phyloP scores from a whole-genome alignment of 37 sponge, comb jelly and placozoan species.

The Petrosia ficiformis region DNA sequence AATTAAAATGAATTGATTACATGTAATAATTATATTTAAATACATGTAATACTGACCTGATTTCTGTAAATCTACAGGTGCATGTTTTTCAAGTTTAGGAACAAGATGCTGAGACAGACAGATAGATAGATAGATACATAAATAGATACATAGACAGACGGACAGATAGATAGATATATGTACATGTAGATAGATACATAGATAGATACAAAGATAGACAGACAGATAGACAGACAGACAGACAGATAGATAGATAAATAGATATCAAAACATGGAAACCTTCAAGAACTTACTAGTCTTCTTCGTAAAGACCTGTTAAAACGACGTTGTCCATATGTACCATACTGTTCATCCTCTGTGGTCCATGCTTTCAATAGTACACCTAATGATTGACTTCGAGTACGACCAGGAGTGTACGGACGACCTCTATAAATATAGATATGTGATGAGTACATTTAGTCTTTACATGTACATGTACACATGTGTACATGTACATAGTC shows the following conservation, averaged over 20 bases:
- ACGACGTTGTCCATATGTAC: not conserved
- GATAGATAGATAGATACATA: too few species aligned
- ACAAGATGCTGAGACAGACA: conserved; percentile 6
- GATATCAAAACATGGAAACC: not conserved
- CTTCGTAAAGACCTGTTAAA: not conserved
- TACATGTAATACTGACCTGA: not conserved
- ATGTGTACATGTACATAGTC: too few species aligned
- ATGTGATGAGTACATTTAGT: too few species aligned
- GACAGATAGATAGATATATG: too few species aligned
- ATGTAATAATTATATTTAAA: not conserved
- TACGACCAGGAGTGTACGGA: too few species aligned
- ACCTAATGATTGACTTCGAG: not conserved
- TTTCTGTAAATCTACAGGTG: not conserved
- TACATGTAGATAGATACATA: too few species aligned
- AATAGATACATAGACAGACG: too few species aligned
- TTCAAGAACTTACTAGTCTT: not conserved
- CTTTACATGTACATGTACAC: too few species aligned
- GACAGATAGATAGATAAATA: too few species aligned
- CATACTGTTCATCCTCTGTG: not conserved
- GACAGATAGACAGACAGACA: not conserved
- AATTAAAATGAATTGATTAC: not conserved
- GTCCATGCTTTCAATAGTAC: not conserved
- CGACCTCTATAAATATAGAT: too few species aligned
- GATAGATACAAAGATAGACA: too few species aligned
- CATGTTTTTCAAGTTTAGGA: conserved; percentile 9